Percentiles rank a stretch among this genome's conserved stretches.
These are phyloP conservation scores for Zosterops lateralis DNA, from an alignment of 2,113 vertebrate genomes.

Conservation along the genomic window DNA sequence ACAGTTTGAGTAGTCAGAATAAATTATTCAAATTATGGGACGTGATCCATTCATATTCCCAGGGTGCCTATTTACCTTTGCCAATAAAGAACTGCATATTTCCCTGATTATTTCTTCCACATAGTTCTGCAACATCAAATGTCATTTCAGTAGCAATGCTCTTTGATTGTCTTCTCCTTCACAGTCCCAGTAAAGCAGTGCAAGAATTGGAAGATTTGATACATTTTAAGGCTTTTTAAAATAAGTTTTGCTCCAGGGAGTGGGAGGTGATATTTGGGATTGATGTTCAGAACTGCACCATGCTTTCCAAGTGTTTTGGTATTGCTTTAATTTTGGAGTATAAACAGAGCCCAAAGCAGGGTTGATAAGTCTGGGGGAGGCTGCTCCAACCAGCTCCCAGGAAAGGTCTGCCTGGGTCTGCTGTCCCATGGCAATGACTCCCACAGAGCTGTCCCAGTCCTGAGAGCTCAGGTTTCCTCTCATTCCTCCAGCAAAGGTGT, in stretches of 20 bases:
- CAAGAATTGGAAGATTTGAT: background rate
- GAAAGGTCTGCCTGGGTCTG: background rate
- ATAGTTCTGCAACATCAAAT: background rate
- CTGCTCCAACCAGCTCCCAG: background rate
- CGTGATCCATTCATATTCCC: background rate
- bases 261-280: background rate
- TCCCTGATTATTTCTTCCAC: background rate
- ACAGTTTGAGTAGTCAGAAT: background rate
- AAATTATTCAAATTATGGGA: background rate
- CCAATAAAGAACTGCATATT: background rate
- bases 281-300: background rate
- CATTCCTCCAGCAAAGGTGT: fast-evolving
- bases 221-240: background rate
- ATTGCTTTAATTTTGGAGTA: background rate
- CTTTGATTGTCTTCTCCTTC: background rate
- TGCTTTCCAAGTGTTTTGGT: background rate
- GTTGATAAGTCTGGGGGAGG: background rate
- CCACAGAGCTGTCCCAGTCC: fast-evolving
- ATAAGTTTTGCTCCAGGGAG: background rate
- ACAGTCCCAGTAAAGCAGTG: background rate
- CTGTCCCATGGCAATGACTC: background rate
- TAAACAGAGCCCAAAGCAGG: background rate
- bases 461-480: background rate
- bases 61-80: background rate
- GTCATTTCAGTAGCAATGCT: background rate